Conservation (phyloP, 2,113 vertebrate genomes). For the Sturnus vulgaris region DNA sequence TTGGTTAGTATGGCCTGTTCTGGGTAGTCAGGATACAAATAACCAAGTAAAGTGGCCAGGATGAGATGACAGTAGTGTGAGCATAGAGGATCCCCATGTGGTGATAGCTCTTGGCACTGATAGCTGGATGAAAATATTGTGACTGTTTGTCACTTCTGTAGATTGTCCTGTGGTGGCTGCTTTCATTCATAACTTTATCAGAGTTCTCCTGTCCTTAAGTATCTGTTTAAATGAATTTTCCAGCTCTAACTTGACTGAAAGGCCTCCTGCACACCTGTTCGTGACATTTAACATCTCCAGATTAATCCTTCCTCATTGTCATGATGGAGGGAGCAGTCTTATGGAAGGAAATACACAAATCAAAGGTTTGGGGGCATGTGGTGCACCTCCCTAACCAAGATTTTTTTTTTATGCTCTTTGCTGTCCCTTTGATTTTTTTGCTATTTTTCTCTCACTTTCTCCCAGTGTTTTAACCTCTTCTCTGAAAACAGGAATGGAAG, state of each 20-base stretch:
- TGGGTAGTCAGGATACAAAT: neutral
- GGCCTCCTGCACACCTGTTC: neutral
- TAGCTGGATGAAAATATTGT: neutral
- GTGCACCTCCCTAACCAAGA: neutral
- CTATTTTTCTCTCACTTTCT: neutral
- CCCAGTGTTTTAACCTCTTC: neutral
- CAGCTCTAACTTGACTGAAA: neutral
- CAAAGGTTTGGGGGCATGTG: fast-evolving
- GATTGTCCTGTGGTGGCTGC: neutral
- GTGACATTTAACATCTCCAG: neutral
- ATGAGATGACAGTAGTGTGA: neutral
- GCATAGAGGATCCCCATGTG: neutral
- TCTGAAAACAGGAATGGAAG: neutral
- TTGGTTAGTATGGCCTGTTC: fast-evolving
- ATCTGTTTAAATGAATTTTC: neutral
- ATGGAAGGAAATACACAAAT: neutral
- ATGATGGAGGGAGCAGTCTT: neutral
- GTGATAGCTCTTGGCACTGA: neutral
- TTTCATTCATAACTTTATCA: neutral
- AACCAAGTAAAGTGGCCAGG: neutral
- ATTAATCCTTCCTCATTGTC: neutral
- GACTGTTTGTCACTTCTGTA: neutral
- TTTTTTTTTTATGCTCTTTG: neutral
- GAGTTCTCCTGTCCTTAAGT: neutral
- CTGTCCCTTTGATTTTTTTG: neutral